Evolutionary conservation across 2,888 invertebrate genomes (phyloP).

Genomic region (Antitype chi): DNA sequence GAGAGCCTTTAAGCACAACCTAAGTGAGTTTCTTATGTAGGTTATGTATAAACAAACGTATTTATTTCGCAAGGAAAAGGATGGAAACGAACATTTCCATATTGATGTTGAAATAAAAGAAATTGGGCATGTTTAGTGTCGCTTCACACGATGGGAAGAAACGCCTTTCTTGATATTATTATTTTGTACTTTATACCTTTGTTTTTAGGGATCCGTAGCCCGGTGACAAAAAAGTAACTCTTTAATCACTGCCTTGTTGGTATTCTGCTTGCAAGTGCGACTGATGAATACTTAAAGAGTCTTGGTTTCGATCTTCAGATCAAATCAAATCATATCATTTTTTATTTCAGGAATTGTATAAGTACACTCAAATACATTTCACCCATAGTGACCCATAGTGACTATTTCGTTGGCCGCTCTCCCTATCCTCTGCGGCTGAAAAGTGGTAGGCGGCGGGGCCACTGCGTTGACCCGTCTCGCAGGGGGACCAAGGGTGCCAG

Average conservation of each 20-base stretch:
- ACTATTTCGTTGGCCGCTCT: too few relatives aligned
- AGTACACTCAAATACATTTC: too few relatives aligned
- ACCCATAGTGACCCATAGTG: too few relatives aligned
- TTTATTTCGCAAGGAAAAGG: conserved; percentile 21
- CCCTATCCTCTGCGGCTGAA: too few relatives aligned
- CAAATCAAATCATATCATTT: too few relatives aligned
- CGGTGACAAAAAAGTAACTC: not conserved
- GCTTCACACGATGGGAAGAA: conserved; percentile 8
- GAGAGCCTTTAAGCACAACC: conserved; percentile 43
- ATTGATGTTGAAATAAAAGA: conserved; percentile 47
- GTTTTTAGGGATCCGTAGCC: not conserved
- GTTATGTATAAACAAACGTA: conserved; percentile 33
- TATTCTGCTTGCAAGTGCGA: not conserved
- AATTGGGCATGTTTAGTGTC: conserved; percentile 45
- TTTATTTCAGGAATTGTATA: too few relatives aligned
- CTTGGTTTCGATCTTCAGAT: too few relatives aligned
- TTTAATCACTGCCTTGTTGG: not conserved
- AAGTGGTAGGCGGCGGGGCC: too few relatives aligned
- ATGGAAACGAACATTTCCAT: conserved; percentile 38
- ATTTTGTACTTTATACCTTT: not conserved
- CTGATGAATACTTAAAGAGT: too few relatives aligned
- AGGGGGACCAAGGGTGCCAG: too few relatives aligned
- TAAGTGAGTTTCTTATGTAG: conserved; percentile 33
- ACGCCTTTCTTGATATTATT: conserved; percentile 16
- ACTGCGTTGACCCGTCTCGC: too few relatives aligned